Conservation (phyloP, 2,113 vertebrate species). For the Anolis sagrei region DNA sequence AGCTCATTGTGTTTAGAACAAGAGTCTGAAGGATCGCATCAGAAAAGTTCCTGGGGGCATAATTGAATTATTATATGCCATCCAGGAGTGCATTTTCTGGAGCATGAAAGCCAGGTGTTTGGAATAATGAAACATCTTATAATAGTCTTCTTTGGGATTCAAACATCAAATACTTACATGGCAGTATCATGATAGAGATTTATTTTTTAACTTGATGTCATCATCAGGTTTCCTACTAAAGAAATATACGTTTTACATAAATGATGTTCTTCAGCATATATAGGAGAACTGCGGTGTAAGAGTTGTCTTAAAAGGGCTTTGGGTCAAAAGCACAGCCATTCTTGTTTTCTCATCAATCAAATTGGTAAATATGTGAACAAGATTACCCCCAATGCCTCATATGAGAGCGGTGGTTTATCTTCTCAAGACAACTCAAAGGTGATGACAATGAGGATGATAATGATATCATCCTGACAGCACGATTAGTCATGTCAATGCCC, state of each 20-base stretch:
- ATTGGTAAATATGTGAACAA: not conserved
- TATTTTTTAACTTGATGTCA: not conserved
- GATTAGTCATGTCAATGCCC: slow-evolving; percentile 46
- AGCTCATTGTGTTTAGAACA: not conserved
- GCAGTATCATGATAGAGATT: not conserved
- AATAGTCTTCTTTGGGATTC: not conserved
- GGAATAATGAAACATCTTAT: not conserved
- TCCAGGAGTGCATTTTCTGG: not conserved
- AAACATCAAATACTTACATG: not conserved
- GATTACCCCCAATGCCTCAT: not conserved
- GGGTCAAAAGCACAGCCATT: not conserved
- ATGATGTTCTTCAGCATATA: not conserved
- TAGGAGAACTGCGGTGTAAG: not conserved
- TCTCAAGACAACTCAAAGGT: slow-evolving; percentile 40
- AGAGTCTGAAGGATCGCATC: not conserved
- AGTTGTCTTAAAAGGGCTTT: not conserved
- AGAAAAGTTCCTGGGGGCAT: not conserved
- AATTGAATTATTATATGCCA: not conserved
- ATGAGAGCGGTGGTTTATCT: slow-evolving; percentile 28
- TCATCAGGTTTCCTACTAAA: not conserved
- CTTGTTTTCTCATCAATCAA: accelerated
- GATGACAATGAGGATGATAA: not conserved
- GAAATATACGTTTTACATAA: not conserved
- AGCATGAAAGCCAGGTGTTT: not conserved
- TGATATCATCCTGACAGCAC: slow-evolving; percentile 29